These are phyloP conservation scores for Danaus chrysippus DNA, from an alignment of 2,888 invertebrate species.

Conservation along the genomic window DNA sequence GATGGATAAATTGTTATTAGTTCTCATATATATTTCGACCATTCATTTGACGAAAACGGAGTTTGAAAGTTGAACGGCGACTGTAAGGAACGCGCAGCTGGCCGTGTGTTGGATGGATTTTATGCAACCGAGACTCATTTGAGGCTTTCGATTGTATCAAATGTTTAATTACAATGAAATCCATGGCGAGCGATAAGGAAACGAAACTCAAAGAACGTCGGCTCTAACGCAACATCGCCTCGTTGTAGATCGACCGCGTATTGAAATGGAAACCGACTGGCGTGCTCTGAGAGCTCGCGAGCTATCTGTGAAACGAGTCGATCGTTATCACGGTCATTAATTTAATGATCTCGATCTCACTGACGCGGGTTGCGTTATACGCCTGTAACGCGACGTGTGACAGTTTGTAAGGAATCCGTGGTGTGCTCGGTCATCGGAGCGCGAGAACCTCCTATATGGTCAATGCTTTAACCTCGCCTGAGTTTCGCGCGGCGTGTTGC, in stretches of 20 bases:
- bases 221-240: constrained; percentile 27
- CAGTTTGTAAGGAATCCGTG: constrained; percentile 9
- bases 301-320: constrained; percentile 5
- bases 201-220: constrained; percentile 35
- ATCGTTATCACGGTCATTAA: constrained; percentile 9
- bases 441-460: constrained; percentile 46
- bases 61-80: constrained; percentile 48
- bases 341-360: constrained; percentile 2
- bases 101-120: constrained; percentile 36
- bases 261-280: constrained; percentile 27
- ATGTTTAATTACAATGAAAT: constrained; percentile 52
- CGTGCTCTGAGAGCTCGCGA: constrained; percentile 2
- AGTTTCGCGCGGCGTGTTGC: constrained; percentile 72
- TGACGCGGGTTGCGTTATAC: neutral
- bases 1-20: neutral
- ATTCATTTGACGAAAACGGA: constrained; percentile 60
- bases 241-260: constrained; percentile 23
- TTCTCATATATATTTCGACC: constrained; percentile 18
- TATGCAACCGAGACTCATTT: constrained; percentile 47
- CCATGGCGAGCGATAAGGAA: constrained; percentile 51
- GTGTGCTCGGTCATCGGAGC: constrained; percentile 19
- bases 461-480: constrained; percentile 41
- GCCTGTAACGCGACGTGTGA: neutral
- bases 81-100: constrained; percentile 44
- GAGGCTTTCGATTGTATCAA: constrained; percentile 46